phyloP scores from a whole-genome alignment of 2,888 invertebrate species.

The Bombyx huttoni region DNA sequence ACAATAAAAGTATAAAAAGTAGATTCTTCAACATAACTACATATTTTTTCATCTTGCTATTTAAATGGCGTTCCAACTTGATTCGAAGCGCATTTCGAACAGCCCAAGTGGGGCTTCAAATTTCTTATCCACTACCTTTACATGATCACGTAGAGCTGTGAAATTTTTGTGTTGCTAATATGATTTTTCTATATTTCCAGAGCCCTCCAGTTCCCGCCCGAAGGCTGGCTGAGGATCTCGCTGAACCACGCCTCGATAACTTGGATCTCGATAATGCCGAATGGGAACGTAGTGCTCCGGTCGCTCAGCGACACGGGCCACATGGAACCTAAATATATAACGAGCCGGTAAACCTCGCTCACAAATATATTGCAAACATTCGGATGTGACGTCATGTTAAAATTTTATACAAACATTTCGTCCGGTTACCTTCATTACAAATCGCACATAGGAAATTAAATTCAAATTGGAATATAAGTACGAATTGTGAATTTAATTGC shows the following conservation, averaged over 20 bases:
- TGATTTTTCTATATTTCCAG: conserved; percentile 60
- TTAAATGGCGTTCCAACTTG: no score
- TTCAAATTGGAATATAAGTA: no score
- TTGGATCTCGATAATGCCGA: conserved; percentile 88
- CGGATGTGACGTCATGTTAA: background rate
- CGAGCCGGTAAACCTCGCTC: conserved; percentile 63
- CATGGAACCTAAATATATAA: conserved; percentile 83
- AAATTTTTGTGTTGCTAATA: background rate
- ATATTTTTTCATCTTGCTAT: no score
- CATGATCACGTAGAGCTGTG: background rate
- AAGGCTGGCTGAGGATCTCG: conserved; percentile 95
- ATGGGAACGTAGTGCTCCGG: conserved; percentile 87
- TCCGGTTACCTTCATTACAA: no score
- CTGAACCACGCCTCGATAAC: conserved; percentile 95
- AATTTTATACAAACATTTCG: background rate
- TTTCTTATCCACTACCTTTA: no score
- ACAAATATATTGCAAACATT: background rate
- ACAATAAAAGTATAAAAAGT: no score
- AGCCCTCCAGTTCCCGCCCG: conserved; percentile 95
- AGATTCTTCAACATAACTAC: no score
- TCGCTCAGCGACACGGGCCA: conserved; percentile 91
- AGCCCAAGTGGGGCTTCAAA: no score
- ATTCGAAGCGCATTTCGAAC: no score
- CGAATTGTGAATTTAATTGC: no score
- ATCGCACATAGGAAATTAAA: no score